Percentiles rank a stretch among this genome's conserved stretches.
These are phyloP conservation scores for Cassiopea andromeda DNA, from an alignment of 30 jellyfish, hydroid and myxozoan species.

Conservation along the genomic window DNA sequence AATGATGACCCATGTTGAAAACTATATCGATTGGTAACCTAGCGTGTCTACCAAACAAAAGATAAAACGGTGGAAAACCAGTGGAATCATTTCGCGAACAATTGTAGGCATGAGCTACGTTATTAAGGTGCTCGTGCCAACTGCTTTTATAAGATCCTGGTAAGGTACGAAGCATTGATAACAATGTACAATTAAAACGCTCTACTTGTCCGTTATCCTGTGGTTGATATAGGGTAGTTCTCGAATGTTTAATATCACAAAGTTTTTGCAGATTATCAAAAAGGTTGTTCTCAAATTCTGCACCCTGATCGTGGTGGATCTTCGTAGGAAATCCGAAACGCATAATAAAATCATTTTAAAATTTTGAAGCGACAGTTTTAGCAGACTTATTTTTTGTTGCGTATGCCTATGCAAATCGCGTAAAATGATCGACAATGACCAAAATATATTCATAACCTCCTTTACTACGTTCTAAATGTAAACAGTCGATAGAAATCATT, in stretches of 20 bases:
- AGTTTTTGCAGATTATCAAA: conserved; percentile 34
- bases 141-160: conserved; percentile 35
- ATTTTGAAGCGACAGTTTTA: conserved; percentile 44
- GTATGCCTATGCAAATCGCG: conserved; percentile 59
- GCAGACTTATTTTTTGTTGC: conserved; percentile 55
- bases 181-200: conserved; percentile 41
- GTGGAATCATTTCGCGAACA: conserved; percentile 21
- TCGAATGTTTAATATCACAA: conserved; percentile 23
- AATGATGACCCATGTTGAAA: background rate
- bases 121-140: conserved; percentile 63
- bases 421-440: conserved; percentile 56
- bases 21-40: conserved; percentile 6
- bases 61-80: conserved; percentile 15
- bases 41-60: conserved; percentile 28
- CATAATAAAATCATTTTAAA: conserved; percentile 22
- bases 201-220: conserved; percentile 62
- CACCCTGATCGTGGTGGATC: conserved; percentile 70
- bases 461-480: conserved; percentile 49
- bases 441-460: conserved; percentile 66
- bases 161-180: conserved; percentile 59
- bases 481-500: conserved; percentile 28
- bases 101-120: conserved; percentile 56
- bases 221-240: conserved; percentile 67
- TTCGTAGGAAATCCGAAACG: conserved; percentile 50
- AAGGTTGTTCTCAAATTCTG: conserved; percentile 52